Evolutionary conservation across 2,888 invertebrate species (phyloP).

Genomic region (Cheilosia soror): DNA sequence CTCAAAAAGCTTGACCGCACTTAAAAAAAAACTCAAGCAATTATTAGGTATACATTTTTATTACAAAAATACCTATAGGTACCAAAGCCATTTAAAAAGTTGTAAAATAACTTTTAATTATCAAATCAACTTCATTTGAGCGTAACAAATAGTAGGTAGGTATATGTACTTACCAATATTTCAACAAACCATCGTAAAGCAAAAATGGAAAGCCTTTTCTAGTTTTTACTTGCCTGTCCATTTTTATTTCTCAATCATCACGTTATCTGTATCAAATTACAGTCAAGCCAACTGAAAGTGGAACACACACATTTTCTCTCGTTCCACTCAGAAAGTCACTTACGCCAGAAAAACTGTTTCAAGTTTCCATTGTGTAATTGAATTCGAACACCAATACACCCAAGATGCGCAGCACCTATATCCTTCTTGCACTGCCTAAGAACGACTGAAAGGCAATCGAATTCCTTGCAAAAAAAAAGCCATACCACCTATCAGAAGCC

Average conservation of each 20-base stretch:
- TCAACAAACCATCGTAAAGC: slow-evolving; percentile 2
- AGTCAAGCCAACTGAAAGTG: slow-evolving; percentile 53
- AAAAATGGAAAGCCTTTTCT: slow-evolving; percentile 1
- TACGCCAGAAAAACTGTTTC: slow-evolving; percentile 73
- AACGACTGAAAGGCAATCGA: slow-evolving; percentile 52
- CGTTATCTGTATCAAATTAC: slow-evolving; percentile 66
- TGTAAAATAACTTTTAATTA: slow-evolving; percentile 59
- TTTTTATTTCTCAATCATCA: slow-evolving; percentile 52
- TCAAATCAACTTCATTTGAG: slow-evolving; percentile 29
- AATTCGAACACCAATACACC: slow-evolving; percentile 32
- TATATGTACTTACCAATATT: background rate
- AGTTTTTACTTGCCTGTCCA: background rate
- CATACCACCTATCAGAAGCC: slow-evolving; percentile 70
- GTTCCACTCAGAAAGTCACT: slow-evolving; percentile 66
- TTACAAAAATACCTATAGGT: no score
- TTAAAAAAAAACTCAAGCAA: background rate
- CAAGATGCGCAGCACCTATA: slow-evolving; percentile 25
- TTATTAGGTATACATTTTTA: background rate
- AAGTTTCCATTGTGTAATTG: slow-evolving; percentile 63
- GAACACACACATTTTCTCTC: slow-evolving; percentile 62
- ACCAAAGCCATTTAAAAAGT: background rate
- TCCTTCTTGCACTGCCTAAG: slow-evolving; percentile 54
- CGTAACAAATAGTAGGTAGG: no score
- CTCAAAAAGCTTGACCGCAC: background rate
- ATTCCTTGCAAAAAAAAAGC: slow-evolving; percentile 20